Evolutionary conservation across 2,888 invertebrate genomes (phyloP), one percentile per base, ranked within the genome.

Genomic region (Meiosimyza platycephala): DNA sequence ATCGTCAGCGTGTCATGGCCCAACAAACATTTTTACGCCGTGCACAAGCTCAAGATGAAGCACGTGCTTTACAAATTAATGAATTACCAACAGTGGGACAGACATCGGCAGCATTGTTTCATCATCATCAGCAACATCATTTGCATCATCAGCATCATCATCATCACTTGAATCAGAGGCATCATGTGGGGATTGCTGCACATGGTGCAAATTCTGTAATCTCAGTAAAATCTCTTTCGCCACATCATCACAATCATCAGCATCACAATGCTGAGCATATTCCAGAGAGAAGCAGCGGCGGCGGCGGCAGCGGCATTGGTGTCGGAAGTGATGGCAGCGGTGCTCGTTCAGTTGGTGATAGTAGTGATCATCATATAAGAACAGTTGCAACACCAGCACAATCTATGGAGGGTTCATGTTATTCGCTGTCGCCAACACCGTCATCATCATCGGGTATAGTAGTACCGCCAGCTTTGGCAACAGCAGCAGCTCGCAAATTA

Each of bases 1-100:
- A 96, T 83, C 88, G 97, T 63, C 96, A 96, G 88, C 89, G 94
- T 18, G 94, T 96, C 72, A 97, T 96, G 96, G 96, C 96, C 73
- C 88, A 90, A 83, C 95, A 96, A 88, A 96, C 95, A 47, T 95
- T 96, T 0, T 85, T 94, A 78, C 87, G 95, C 66, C 90, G 96
- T 66, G 95, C 95, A 60, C 94, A 95, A 85, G 94, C 94, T 69
- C 95, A 95, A 88, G 95, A 95, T 83, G 95, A 95, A 85, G 91
- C 91, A 66, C 86, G 91, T 7, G 89, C 90, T 77, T 85, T 83
- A 66, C 88, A 88, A 28, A 80, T 87, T 50, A 89, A 89, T n/a
- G 90, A 90, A 69, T 79, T 88, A 75, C 89, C 88, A 54, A 89
- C 89, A 76, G 86, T 88, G 50, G 76, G 80, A 6, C 79, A 80